Evolutionary conservation across 2,113 vertebrate genomes (phyloP).

Genomic region (Larimichthys crocea): DNA sequence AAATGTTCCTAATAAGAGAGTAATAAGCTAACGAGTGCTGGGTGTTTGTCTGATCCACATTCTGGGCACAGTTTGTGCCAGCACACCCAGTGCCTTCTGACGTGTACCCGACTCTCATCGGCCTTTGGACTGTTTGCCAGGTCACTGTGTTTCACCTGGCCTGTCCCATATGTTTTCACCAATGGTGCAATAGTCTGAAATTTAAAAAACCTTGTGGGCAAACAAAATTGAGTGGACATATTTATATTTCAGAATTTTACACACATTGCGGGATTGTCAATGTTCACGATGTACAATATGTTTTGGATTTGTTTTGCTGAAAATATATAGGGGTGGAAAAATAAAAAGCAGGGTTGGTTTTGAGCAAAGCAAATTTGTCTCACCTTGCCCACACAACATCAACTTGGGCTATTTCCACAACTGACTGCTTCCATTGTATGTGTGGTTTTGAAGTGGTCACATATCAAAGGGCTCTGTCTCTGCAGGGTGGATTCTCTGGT

Average conservation of each 20-base stretch:
- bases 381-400: slow-evolving; percentile 73
- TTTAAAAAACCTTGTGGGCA: slow-evolving; percentile 43
- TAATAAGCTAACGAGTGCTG: slow-evolving; percentile 81
- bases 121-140: slow-evolving; percentile 72
- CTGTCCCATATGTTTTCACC: slow-evolving; percentile 71
- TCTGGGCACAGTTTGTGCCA: slow-evolving; percentile 76
- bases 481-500: slow-evolving; percentile 78
- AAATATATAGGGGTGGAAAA: slow-evolving; percentile 31
- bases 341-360: slow-evolving; percentile 48
- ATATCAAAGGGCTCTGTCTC: slow-evolving; percentile 79
- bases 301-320: slow-evolving; percentile 32
- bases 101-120: slow-evolving; percentile 66
- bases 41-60: slow-evolving; percentile 76
- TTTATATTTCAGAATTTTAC: slow-evolving; percentile 55
- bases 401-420: slow-evolving; percentile 73
- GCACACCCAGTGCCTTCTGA: slow-evolving; percentile 74
- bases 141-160: slow-evolving; percentile 76
- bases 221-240: slow-evolving; percentile 45
- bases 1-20: slow-evolving; percentile 84
- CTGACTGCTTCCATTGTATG: slow-evolving; percentile 75
- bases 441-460: slow-evolving; percentile 76
- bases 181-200: slow-evolving; percentile 65
- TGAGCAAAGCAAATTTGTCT: slow-evolving; percentile 60
- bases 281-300: slow-evolving; percentile 32
- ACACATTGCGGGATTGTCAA: slow-evolving; percentile 21